Percentiles rank a stretch among this genome's conserved stretches.
Conservation (phyloP, 2,888 invertebrate genomes). For the Polymixis lichenea region DNA sequence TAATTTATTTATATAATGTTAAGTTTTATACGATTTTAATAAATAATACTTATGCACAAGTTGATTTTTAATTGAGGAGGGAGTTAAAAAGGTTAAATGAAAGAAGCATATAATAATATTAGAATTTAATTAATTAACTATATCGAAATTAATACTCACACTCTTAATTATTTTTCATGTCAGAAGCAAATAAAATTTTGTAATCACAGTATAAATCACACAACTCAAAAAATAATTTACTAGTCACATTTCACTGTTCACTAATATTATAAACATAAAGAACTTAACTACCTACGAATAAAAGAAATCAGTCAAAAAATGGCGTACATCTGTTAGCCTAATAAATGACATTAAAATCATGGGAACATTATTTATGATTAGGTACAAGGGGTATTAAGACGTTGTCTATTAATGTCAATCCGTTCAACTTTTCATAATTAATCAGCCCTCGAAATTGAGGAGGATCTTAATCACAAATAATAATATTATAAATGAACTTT, state of each 20-base stretch:
- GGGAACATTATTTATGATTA: constrained; percentile 16
- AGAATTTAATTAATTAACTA: constrained; percentile 68
- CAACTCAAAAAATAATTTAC: constrained; percentile 70
- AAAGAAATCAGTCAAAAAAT: constrained; percentile 77
- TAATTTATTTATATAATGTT: constrained; percentile 65
- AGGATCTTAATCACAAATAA: constrained; percentile 14
- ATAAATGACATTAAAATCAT: constrained; percentile 22
- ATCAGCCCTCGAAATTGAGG: constrained; percentile 15
- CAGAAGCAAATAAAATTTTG: constrained; percentile 67
- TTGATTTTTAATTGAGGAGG: constrained; percentile 27
- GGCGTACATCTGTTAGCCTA: constrained; percentile 64
- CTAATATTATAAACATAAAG: constrained; percentile 50
- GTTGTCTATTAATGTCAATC: constrained; percentile 12
- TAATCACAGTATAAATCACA: constrained; percentile 74
- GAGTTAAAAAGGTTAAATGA: constrained; percentile 23
- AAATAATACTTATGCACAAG: constrained; percentile 60
- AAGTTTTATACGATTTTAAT: constrained; percentile 71
- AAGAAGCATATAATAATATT: constrained; percentile 54
- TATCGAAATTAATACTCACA: constrained; percentile 68
- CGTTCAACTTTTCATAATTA: background rate
- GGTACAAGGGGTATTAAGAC: background rate
- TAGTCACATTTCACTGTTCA: constrained; percentile 68
- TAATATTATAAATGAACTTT: constrained; percentile 24
- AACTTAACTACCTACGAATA: constrained; percentile 62
- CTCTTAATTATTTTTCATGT: constrained; percentile 60